Evolutionary conservation across 2,113 vertebrate species (phyloP), one percentile per base, ranked within the genome.

Genomic region (Antigone vipio): DNA sequence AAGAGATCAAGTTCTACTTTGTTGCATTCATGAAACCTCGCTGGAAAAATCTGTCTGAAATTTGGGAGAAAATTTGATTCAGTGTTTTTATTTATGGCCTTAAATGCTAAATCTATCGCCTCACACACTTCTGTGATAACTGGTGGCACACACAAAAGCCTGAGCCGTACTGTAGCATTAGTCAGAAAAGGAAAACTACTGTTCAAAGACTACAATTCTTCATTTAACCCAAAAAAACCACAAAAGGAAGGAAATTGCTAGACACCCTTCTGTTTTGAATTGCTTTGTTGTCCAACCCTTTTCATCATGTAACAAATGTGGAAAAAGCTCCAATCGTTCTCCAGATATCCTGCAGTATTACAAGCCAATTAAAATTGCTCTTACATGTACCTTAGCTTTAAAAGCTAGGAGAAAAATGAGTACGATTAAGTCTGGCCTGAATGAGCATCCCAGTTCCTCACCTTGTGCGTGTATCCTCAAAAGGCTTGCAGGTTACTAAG

Each of bases 301-400:
- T 95, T 78, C 62, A 92, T 89, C 47, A 22, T 27, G 21, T 74
- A 83, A 73, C 42, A 66, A 91, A 73, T 42, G 49, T 12, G 4
- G 26, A 14, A 92, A 77, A 63, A 83, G 10, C 68, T 78, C 62
- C 44, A 56, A 1, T 85, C 4, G 13, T 72, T 83, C 75, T 79
- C 47, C 89, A 86, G 83, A 63, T 88, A 95, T n/a, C 91, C 80
- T 74, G 76, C 73, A 67, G 91, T 63, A 97, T 89, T 91, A 67
- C 66, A 86, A 89, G 88, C 91, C 86, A 95, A 93, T 95, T 97
- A 96, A 96, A 96, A 78, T 84, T 69, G 35, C 35, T 60, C 58
- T 85, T 92, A 49, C 23, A 2, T 16, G 11, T 74, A 55, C 38
- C 47, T 55, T 38, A 55, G 73, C 42, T 78, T 93, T 89, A 56